These are phyloP conservation scores for Oreochromis tanganicae DNA, from an alignment of 2,113 vertebrate genomes.

Conservation along the genomic window DNA sequence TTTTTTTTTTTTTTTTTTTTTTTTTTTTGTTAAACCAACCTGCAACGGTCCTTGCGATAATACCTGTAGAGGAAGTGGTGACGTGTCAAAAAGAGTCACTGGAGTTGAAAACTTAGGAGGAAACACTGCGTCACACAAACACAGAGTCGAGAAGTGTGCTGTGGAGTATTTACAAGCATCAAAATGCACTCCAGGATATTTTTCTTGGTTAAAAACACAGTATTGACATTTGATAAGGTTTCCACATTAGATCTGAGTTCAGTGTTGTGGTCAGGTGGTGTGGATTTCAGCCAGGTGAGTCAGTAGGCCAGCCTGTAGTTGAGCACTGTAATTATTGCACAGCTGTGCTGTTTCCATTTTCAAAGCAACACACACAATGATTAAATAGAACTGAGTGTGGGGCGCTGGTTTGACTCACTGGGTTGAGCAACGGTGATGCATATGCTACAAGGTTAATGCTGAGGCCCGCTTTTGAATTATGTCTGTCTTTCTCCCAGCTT, in stretches of 20 bases:
- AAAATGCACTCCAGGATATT: neutral
- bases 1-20: no score
- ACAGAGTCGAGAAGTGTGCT: neutral
- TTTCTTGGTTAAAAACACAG: neutral
- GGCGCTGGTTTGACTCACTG: neutral
- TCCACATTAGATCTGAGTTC: neutral
- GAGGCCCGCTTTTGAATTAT: neutral
- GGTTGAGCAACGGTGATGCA: neutral
- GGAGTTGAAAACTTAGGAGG: neutral
- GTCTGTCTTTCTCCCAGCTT: neutral
- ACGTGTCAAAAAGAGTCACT: neutral
- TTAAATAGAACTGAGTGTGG: neutral
- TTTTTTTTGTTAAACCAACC: slow-evolving; percentile 14
- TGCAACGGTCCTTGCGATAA: neutral
- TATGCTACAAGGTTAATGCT: neutral
- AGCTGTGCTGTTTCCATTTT: neutral
- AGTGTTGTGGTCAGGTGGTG: neutral
- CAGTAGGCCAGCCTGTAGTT: neutral
- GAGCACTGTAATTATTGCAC: slow-evolving; percentile 20
- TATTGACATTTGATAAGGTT: neutral
- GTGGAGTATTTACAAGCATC: neutral
- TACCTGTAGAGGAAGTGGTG: neutral
- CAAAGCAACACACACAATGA: neutral
- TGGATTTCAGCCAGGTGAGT: slow-evolving; percentile 6
- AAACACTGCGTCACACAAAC: neutral